Conservation (phyloP, 2,113 vertebrate species). For the Pithys albifrons region DNA sequence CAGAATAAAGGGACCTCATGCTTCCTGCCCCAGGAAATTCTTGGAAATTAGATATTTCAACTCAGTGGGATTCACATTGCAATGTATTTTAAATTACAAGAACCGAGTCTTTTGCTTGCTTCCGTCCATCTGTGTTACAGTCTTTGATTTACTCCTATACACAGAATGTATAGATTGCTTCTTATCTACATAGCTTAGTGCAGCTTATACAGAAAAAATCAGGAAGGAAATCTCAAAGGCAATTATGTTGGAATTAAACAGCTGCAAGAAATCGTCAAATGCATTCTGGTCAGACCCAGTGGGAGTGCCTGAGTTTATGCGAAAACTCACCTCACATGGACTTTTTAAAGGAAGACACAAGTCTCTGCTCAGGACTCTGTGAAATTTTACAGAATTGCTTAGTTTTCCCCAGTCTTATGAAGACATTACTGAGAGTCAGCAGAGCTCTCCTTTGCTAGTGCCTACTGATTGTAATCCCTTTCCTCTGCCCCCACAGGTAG, state of each 20-base stretch:
- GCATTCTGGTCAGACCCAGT: neutral
- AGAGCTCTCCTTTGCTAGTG: neutral
- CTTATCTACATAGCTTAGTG: conserved; percentile 35
- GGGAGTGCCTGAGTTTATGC: neutral
- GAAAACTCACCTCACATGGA: conserved; percentile 1
- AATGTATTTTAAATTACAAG: conserved; percentile 53
- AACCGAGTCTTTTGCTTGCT: neutral
- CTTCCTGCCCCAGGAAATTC: conserved; percentile 40
- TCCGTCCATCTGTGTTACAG: conserved; percentile 21
- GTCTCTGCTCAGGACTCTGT: neutral
- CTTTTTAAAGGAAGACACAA: neutral
- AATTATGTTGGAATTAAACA: conserved; percentile 50
- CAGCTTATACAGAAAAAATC: conserved; percentile 33
- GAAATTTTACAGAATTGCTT: neutral
- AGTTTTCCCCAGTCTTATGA: neutral
- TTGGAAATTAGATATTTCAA: conserved; percentile 30
- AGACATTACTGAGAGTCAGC: conserved; percentile 32
- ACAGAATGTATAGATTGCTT: conserved; percentile 16
- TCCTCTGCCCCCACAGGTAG: neutral
- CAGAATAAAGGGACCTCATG: conserved; percentile 14
- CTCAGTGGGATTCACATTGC: conserved; percentile 18
- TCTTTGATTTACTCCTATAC: conserved; percentile 21
- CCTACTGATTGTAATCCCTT: conserved; percentile 7
- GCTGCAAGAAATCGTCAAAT: neutral
- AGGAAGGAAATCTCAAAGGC: conserved; percentile 44